Conservation (phyloP, 2,888 invertebrate species). For the Drosophila setosimentum region DNA sequence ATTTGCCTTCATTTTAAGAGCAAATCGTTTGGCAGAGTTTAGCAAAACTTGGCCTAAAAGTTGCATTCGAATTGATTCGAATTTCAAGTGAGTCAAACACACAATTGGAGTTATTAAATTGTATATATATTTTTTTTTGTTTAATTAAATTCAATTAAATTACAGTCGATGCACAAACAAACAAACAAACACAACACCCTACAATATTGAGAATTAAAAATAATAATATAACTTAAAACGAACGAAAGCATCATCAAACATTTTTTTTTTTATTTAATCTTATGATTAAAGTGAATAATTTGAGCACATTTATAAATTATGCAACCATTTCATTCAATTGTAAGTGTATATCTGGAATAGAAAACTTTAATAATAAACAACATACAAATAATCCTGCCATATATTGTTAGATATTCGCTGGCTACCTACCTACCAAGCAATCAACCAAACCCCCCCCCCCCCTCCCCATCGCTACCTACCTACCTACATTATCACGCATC, state of each 20-base stretch:
- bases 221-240: background rate
- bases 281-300: background rate
- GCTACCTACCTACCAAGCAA: background rate
- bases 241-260: background rate
- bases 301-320: background rate
- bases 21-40: slow-evolving; percentile 10
- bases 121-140: too few species aligned
- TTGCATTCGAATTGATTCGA: background rate
- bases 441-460: background rate
- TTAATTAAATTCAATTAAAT: background rate
- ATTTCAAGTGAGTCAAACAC: background rate
- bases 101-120: background rate
- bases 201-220: background rate
- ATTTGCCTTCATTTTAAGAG: slow-evolving; percentile 3
- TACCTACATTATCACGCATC: background rate
- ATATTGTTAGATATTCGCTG: background rate
- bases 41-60: slow-evolving; percentile 11
- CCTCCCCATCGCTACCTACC: too few species aligned
- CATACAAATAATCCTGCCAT: background rate
- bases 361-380: background rate
- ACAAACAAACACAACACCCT: background rate
- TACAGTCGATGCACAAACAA: too few species aligned
- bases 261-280: too few species aligned
- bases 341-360: background rate
- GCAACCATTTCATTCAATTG: background rate